A percentile compares a stretch with the other conserved stretches of the same genome.
These are phyloP conservation scores for Catalaphyllia jardinei DNA, from an alignment of 64 coral and sea anemone genomes.

Conservation along the genomic window DNA sequence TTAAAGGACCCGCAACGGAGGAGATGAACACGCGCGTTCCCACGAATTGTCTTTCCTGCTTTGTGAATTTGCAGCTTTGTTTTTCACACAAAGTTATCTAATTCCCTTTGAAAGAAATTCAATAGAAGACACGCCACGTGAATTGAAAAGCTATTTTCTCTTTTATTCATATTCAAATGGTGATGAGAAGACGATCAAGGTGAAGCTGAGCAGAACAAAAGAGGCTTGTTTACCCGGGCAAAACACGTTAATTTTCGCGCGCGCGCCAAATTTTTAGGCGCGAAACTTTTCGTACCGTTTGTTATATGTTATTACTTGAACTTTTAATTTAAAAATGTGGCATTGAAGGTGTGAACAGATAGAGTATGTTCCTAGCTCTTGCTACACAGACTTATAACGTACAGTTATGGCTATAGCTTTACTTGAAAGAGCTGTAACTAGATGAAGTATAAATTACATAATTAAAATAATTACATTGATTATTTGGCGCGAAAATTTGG, in stretches of 20 bases:
- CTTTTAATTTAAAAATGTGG: background rate
- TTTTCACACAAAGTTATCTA: too few relatives aligned
- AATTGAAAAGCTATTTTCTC: background rate
- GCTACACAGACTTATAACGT: background rate
- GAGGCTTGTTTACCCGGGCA: background rate
- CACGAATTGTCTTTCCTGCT: too few relatives aligned
- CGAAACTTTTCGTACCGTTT: background rate
- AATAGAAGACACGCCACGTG: background rate
- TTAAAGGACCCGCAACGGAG: too few relatives aligned
- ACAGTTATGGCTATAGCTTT: background rate
- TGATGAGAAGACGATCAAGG: background rate
- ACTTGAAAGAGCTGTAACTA: background rate
- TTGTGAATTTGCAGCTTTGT: too few relatives aligned
- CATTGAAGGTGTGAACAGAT: background rate
- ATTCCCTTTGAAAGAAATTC: background rate
- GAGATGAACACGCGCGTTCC: too few relatives aligned
- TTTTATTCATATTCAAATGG: constrained; percentile 5
- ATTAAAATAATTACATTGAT: constrained; percentile 22
- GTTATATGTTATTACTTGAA: background rate
- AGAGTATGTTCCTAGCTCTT: background rate
- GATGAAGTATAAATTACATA: background rate
- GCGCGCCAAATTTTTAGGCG: constrained; percentile 22
- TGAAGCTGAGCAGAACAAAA: background rate
- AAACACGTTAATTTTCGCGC: constrained; percentile 20
- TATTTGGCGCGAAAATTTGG: constrained; percentile 32